Base-by-base conservation (phyloP, 2,888 invertebrate species). In the Carpatolechia fugitivella region DNA sequence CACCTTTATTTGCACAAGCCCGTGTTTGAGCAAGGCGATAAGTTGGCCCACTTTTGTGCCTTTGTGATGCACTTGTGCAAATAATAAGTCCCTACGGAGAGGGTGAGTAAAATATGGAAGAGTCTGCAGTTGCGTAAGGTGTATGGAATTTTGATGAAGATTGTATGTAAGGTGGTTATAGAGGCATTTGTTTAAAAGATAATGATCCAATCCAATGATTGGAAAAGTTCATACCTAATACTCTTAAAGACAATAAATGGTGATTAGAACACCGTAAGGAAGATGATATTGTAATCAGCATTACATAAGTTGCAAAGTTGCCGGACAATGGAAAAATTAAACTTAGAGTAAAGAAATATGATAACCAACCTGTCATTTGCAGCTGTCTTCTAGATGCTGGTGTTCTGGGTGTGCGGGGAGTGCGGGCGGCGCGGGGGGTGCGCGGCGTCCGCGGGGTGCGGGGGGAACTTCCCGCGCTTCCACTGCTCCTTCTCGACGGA, bases 341-440 rank as follows among this genome's bases (percentile, higher is more conserved):
- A n/a, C n/a, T n/a, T n/a, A n/a, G n/a, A n/a, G 11, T 6, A 20
- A 44, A n/a, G 24, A 24, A 44, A n/a, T 20, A 44, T 44, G 44
- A 18, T 18, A n/a, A 82, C 83, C 78, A 63, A 88, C 90, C 90
- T 84, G 90, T 90, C 89, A 90, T 88, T 76, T 90, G 90, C 71
- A 90, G 81, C 79, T 90, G 90, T 77, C 90, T 82, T 63, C 90
- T 83, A 44, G 90, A 87, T 1, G 89, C 88, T 55, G 90, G 89
- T 56, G 88, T 87, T 60, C 86, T 78, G 52, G 90, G 89, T 51
- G 88, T 88, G 58, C 86, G 78, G 3, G 88, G 88, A 2, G 90
- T 89, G 47, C 88, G 76, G 16, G 90, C 87, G 0, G 90, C 89
- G 30, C 85, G 78, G 1, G 80, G 70, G 31, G 75, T 74, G 36